Conservation (phyloP, 2,113 vertebrate genomes). For the Carassius gibelio region DNA sequence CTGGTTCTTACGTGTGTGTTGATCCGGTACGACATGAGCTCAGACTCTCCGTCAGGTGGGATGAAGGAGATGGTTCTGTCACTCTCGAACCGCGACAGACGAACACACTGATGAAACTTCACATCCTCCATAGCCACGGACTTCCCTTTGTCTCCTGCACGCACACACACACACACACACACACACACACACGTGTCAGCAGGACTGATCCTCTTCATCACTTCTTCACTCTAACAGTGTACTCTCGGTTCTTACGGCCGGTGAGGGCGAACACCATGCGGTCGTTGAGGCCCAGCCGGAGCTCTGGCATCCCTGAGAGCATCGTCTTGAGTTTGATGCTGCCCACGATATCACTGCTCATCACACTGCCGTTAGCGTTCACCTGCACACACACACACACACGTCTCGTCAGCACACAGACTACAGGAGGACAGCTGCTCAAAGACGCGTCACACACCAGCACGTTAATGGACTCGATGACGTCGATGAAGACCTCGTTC, state of each 20-base stretch:
- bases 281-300: slow-evolving; percentile 88
- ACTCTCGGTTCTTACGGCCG: slow-evolving; percentile 78
- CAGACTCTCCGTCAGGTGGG: slow-evolving; percentile 90
- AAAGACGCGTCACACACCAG: slow-evolving; percentile 76
- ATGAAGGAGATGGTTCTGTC: slow-evolving; percentile 95
- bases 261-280: slow-evolving; percentile 88
- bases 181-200: background rate
- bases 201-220: background rate
- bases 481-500: slow-evolving; percentile 96
- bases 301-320: slow-evolving; percentile 91
- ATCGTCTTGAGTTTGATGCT: slow-evolving; percentile 90
- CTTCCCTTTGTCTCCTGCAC: slow-evolving; percentile 86
- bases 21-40: slow-evolving; percentile 95
- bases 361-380: slow-evolving; percentile 85
- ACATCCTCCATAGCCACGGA: slow-evolving; percentile 91
- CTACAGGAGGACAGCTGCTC: background rate
- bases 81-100: slow-evolving; percentile 89
- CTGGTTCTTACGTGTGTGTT: slow-evolving; percentile 80
- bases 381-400: slow-evolving; percentile 74
- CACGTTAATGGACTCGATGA: slow-evolving; percentile 91
- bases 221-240: background rate
- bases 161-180: slow-evolving; percentile 24
- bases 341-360: slow-evolving; percentile 91
- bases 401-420: background rate
- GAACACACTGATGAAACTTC: slow-evolving; percentile 94